Percentiles rank a stretch among this genome's conserved stretches.
These are phyloP conservation scores for Eufriesea mexicana DNA, from an alignment of 1,140 invertebrate genomes.

Conservation along the genomic window DNA sequence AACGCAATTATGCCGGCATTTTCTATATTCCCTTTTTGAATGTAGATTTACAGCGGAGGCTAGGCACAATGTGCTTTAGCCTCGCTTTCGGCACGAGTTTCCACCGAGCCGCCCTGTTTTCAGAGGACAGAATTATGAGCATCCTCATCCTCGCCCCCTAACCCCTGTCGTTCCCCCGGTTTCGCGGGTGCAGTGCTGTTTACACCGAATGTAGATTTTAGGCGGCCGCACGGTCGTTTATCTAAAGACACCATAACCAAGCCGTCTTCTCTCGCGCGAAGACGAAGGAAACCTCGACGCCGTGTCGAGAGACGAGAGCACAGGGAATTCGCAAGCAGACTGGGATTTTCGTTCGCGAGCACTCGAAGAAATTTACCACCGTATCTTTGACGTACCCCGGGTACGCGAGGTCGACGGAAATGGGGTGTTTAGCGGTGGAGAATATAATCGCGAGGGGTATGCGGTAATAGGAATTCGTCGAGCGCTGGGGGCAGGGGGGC, in stretches of 20 bases:
- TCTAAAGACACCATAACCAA: constrained; percentile 36
- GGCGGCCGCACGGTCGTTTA: constrained; percentile 41
- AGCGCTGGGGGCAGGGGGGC: too few species aligned
- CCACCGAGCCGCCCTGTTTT: constrained; percentile 28
- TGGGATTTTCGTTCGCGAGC: neutral
- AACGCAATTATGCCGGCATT: constrained; percentile 59
- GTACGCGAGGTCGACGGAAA: too few species aligned
- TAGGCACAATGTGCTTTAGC: constrained; percentile 56
- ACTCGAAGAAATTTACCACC: neutral
- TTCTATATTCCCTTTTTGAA: constrained; percentile 62
- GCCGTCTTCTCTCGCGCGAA: constrained; percentile 27
- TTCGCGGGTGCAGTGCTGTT: constrained; percentile 43
- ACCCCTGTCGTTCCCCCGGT: neutral
- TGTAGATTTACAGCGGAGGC: constrained; percentile 58
- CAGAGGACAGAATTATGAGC: constrained; percentile 59
- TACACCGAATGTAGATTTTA: constrained; percentile 66
- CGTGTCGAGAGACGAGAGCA: neutral
- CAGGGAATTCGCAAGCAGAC: neutral
- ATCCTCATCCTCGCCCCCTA: constrained; percentile 4
- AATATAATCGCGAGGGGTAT: too few species aligned
- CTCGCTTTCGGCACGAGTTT: constrained; percentile 37
- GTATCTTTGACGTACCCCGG: too few species aligned
- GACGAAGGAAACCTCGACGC: constrained; percentile 9
- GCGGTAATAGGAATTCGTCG: too few species aligned
- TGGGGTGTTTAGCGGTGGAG: too few species aligned